Evolutionary conservation across 2,888 invertebrate species (phyloP).

Genomic region (Drosophila macrothrix): DNA sequence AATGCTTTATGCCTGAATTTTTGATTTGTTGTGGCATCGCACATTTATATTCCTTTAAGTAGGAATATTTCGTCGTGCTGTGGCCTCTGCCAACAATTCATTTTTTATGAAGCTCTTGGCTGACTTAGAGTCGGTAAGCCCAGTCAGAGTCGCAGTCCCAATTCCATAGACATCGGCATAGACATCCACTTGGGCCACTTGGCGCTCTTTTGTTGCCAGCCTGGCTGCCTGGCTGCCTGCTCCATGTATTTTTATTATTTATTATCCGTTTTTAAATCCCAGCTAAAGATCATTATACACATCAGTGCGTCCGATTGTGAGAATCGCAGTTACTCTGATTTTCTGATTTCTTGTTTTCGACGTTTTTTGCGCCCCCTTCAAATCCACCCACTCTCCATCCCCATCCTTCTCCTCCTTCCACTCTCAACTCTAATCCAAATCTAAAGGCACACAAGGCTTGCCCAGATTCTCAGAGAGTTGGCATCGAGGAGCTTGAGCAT

Average conservation of each 20-base stretch:
- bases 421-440: slow-evolving; percentile 21
- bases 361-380: slow-evolving; percentile 53
- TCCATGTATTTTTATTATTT: slow-evolving; percentile 82
- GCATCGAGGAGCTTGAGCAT: slow-evolving; percentile 45
- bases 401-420: background rate
- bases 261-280: slow-evolving; percentile 80
- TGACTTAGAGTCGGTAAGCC: slow-evolving; percentile 62
- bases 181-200: slow-evolving; percentile 27
- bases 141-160: slow-evolving; percentile 27
- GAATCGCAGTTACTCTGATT: slow-evolving; percentile 83
- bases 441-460: slow-evolving; percentile 35
- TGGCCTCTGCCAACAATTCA: slow-evolving; percentile 75
- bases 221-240: slow-evolving; percentile 14
- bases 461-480: slow-evolving; percentile 16
- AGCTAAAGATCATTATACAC: slow-evolving; percentile 82
- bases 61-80: slow-evolving; percentile 49
- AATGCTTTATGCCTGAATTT: slow-evolving; percentile 58
- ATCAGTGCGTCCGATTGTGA: slow-evolving; percentile 83
- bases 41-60: slow-evolving; percentile 73
- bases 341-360: slow-evolving; percentile 75
- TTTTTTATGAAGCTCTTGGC: slow-evolving; percentile 66
- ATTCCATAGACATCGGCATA: slow-evolving; percentile 24
- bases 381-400: slow-evolving; percentile 31
- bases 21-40: slow-evolving; percentile 67
- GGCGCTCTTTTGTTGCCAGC: slow-evolving; percentile 34